Evolutionary conservation across 2,888 invertebrate species (phyloP).

Genomic region (Drosophila leonis): DNA sequence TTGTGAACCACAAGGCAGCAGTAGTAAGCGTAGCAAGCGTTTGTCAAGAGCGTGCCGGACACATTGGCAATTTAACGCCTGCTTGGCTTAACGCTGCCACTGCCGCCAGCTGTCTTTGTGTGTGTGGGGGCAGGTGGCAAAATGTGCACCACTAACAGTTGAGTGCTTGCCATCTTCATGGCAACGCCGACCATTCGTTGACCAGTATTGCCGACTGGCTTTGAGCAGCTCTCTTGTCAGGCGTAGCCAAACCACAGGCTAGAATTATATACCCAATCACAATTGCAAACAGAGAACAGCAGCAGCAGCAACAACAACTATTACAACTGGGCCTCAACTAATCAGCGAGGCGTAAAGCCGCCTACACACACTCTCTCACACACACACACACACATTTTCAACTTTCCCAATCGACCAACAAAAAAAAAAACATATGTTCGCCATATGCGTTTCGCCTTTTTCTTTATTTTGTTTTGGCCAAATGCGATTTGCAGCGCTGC

Average conservation of each 20-base stretch:
- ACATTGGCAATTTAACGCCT: conserved; percentile 69
- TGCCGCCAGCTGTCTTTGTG: not conserved
- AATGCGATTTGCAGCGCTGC: conserved; percentile 14
- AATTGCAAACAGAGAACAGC: conserved; percentile 2
- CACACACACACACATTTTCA: not conserved
- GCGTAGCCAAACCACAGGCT: conserved; percentile 18
- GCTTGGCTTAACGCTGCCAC: conserved; percentile 40
- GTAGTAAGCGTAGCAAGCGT: not conserved
- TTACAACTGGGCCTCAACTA: conserved; percentile 12
- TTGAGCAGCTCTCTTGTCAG: not conserved
- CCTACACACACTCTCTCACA: not conserved
- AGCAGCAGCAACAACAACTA: not conserved
- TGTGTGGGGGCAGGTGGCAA: conserved; percentile 23
- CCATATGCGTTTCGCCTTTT: conserved; percentile 25
- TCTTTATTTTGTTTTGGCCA: conserved; percentile 10
- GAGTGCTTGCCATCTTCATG: conserved; percentile 15
- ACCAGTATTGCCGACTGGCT: not conserved
- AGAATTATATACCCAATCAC: conserved; percentile 6
- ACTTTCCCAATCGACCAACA: conserved; percentile 19
- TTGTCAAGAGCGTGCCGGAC: conserved; percentile 51
- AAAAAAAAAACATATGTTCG: conserved; percentile 21
- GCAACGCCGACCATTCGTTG: conserved; percentile 14
- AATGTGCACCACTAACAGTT: conserved; percentile 1
- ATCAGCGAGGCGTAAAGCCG: conserved; percentile 39
- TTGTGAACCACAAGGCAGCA: conserved; percentile 25